phyloP scores from a whole-genome alignment of 2,888 invertebrate genomes.

The Salpingus planirostris region DNA sequence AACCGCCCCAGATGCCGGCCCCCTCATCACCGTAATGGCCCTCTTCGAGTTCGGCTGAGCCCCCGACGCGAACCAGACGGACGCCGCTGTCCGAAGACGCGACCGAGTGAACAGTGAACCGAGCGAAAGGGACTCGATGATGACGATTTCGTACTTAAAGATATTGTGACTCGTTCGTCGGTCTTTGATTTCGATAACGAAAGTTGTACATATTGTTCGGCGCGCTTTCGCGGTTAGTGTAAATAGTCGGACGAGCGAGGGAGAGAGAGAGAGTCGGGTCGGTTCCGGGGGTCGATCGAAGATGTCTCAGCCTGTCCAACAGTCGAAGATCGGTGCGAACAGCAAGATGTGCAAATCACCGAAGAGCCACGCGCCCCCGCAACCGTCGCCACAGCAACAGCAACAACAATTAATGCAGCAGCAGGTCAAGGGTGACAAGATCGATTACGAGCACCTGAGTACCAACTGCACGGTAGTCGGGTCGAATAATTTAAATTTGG shows the following conservation, averaged over 20 bases:
- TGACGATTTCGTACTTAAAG: slow-evolving; percentile 6
- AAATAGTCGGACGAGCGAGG: too few relatives aligned
- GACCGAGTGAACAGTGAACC: too few relatives aligned
- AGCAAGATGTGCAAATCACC: slow-evolving; percentile 43
- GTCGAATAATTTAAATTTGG: slow-evolving; percentile 40
- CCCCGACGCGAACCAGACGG: slow-evolving; percentile 1
- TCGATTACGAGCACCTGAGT: slow-evolving; percentile 40
- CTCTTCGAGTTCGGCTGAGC: slow-evolving; percentile 42
- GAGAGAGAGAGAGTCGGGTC: too few relatives aligned
- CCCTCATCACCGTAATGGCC: slow-evolving; percentile 40
- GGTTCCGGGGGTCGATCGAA: slow-evolving; percentile 22
- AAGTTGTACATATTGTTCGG: too few relatives aligned
- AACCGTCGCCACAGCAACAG: slow-evolving; percentile 13
- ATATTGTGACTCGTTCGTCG: slow-evolving; percentile 9
- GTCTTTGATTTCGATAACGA: slow-evolving; percentile 9
- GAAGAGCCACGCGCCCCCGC: slow-evolving; percentile 32
- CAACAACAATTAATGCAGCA: slow-evolving; percentile 10
- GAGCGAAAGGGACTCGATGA: too few relatives aligned
- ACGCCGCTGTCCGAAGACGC: too few relatives aligned
- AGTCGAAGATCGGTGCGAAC: slow-evolving; percentile 27
- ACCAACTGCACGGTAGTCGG: slow-evolving; percentile 43
- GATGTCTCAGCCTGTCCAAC: slow-evolving; percentile 40
- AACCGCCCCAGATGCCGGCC: slow-evolving; percentile 10
- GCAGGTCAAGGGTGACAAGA: slow-evolving; percentile 27
- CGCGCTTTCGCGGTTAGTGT: too few relatives aligned